Base-by-base conservation (phyloP, 2,113 vertebrate genomes). In the Scomber scombrus region DNA sequence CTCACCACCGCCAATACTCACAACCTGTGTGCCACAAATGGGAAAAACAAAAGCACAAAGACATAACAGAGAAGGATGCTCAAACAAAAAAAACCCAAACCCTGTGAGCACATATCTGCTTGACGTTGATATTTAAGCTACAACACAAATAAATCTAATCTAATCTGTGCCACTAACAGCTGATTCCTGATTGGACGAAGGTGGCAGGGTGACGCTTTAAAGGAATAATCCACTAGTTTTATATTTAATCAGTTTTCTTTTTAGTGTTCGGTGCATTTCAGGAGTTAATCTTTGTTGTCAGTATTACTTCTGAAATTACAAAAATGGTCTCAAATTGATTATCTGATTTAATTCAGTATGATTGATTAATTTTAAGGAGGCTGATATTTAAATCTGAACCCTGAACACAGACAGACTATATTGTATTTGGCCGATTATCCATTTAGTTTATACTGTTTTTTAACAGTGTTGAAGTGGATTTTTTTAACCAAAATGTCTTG, bases 31-130 rank as follows among this genome's bases (percentile, higher is more conserved):
- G 12, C 45, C 68, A 57, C 19, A 70, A 29, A 51, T 70, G 45
- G 56, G 9, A 69, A 49, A 82, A 80, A 31, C 75, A 68, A 46
- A 82, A 80, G 55, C 79, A 72, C 71, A 71, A 16, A 68, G 8
- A 47, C 18, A 3, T 31, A 69, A 69, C 45, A 26, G 3, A 19
- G 26, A 13, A 16, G 0, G 19, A 16, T 18, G 7, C 34, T 40
- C 34, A 26, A 26, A 26, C 1, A 26, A 26, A 26, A 26, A 26
- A 26, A 26, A 2, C 34, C 6, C 31, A 6, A 5, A 34, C 31
- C 31, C 5, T 34, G 31, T 34, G 7, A 40, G 34, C 64, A 60
- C 7, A 11, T 52, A 12, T 64, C 57, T 67, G 80, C 43, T 69
- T 64, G 31, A 69, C 50, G 58, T 73, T 76, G n/a, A 62, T 26